Evolutionary conservation across 2,888 invertebrate species (phyloP).

Genomic region (Cantharis rufa): DNA sequence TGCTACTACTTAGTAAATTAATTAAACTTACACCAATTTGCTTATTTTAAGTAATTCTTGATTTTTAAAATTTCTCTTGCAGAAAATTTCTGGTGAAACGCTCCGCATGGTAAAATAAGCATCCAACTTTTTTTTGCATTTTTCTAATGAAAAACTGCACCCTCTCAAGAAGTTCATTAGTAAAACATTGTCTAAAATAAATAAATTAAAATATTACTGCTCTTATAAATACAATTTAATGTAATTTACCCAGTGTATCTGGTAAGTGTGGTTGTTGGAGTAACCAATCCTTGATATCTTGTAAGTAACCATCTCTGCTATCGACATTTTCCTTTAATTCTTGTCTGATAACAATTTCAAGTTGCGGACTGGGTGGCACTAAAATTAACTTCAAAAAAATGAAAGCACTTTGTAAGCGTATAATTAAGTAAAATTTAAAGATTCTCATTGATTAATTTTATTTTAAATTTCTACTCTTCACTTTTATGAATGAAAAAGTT

Average conservation of each 20-base stretch:
- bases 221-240: too few relatives aligned
- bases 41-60: conserved; percentile 72
- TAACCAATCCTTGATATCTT: conserved; percentile 68
- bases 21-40: conserved; percentile 67
- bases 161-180: conserved; percentile 82
- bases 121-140: conserved; percentile 82
- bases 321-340: conserved; percentile 62
- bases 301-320: conserved; percentile 62
- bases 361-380: conserved; percentile 42
- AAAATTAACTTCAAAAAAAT: not conserved
- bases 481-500: too few relatives aligned
- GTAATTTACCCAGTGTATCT: conserved; percentile 63
- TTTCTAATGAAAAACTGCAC: conserved; percentile 86
- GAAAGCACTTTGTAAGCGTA: too few relatives aligned
- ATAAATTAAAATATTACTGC: not conserved
- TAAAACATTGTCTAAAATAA: conserved; percentile 66
- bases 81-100: conserved; percentile 81
- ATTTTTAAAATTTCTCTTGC: conserved; percentile 72
- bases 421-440: too few relatives aligned
- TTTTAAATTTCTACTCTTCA: too few relatives aligned
- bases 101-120: conserved; percentile 88
- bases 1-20: not conserved
- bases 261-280: conserved; percentile 70
- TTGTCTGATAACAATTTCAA: conserved; percentile 55
- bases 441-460: too few relatives aligned